Conservation (phyloP, 2,888 invertebrate species). For the Serrognathus titanus region DNA sequence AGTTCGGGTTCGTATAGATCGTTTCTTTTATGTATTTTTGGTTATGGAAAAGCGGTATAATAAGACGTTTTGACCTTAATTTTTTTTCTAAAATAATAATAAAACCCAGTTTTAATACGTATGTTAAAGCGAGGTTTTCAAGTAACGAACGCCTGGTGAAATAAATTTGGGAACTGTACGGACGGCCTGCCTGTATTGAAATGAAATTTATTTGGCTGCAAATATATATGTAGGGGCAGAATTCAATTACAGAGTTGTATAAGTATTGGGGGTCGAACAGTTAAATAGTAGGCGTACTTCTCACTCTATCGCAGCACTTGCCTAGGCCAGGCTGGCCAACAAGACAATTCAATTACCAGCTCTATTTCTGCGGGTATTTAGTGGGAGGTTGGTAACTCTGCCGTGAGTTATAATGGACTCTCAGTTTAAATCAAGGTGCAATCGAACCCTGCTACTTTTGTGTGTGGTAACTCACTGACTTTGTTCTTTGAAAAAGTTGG, state of each 20-base stretch:
- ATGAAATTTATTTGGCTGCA: slow-evolving; percentile 45
- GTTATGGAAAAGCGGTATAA: slow-evolving; percentile 2
- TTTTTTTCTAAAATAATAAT: neutral
- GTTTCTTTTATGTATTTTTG: slow-evolving; percentile 13
- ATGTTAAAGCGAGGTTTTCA: neutral
- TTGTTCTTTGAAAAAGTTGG: too few species aligned
- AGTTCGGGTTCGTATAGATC: slow-evolving; percentile 15
- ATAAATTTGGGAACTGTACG: neutral
- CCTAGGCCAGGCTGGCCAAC: slow-evolving; percentile 39
- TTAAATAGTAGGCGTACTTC: slow-evolving; percentile 42
- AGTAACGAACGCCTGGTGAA: neutral
- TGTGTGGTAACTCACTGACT: slow-evolving; percentile 28
- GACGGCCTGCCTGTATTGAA: slow-evolving; percentile 31
- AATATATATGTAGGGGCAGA: slow-evolving; percentile 46
- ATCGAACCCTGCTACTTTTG: slow-evolving; percentile 38
- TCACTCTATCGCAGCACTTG: slow-evolving; percentile 20
- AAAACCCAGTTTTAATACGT: neutral
- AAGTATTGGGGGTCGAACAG: slow-evolving; percentile 42
- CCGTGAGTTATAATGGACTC: slow-evolving; percentile 41
- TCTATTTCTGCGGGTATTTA: slow-evolving; percentile 47
- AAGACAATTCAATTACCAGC: slow-evolving; percentile 52
- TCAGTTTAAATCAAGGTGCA: slow-evolving; percentile 45
- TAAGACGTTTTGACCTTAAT: slow-evolving; percentile 5
- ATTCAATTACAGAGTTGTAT: slow-evolving; percentile 49
- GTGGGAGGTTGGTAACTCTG: slow-evolving; percentile 25